Evolutionary conservation across 2,888 invertebrate genomes (phyloP).

Genomic region (Orchesellides sinensis): DNA sequence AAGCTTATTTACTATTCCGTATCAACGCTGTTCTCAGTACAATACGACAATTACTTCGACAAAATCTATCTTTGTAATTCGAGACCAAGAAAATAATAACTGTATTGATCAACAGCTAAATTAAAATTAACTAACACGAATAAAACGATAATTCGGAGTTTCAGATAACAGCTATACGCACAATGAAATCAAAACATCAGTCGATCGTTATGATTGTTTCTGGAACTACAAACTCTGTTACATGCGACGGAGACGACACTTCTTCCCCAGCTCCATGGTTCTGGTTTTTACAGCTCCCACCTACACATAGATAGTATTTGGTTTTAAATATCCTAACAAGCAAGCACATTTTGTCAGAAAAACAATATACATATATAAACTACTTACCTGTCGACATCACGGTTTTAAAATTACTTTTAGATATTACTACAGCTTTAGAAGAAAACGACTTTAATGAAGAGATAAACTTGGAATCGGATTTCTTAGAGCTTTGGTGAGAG

Average conservation of each 20-base stretch:
- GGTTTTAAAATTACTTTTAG: constrained; percentile 11
- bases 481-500: background rate
- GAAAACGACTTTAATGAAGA: constrained; percentile 30
- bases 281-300: background rate
- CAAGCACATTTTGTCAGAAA: no score
- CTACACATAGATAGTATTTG: background rate
- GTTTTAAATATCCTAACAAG: no score
- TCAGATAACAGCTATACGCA: no score
- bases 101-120: background rate
- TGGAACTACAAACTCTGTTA: background rate
- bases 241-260: background rate
- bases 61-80: no score
- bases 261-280: background rate
- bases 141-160: no score
- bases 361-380: no score
- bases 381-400: background rate
- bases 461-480: constrained; percentile 12
- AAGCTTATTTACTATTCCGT: no score
- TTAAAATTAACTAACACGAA: background rate
- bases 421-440: background rate
- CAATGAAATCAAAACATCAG: background rate
- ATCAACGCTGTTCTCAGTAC: background rate
- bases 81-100: background rate
- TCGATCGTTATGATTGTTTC: constrained; percentile 1
- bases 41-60: background rate